phyloP scores from a whole-genome alignment of 1,140 invertebrate species.

The Cyclina sinensis region DNA sequence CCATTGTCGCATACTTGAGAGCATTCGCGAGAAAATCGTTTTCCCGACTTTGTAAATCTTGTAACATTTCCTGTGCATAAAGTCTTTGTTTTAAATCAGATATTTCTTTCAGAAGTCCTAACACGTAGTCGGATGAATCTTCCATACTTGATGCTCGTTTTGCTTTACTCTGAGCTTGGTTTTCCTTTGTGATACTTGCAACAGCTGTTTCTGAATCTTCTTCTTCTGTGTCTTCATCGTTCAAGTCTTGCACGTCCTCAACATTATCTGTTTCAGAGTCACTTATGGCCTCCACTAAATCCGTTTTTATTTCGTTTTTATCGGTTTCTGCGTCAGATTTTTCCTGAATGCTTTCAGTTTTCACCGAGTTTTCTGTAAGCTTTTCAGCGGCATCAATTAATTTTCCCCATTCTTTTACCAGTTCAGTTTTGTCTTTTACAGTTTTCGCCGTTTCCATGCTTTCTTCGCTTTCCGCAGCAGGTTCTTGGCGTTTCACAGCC shows the following conservation, averaged over 20 bases:
- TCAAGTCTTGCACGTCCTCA: background rate
- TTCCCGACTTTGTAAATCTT: constrained; percentile 38
- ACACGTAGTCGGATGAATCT: background rate
- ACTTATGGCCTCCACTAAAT: background rate
- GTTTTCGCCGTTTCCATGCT: background rate
- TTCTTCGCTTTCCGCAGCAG: background rate
- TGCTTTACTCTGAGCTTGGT: constrained; percentile 41
- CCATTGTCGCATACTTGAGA: constrained; percentile 51
- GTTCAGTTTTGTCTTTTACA: constrained; percentile 10
- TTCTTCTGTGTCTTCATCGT: background rate
- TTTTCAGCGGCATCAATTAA: constrained; percentile 23
- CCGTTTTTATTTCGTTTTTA: background rate
- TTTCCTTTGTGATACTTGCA: background rate
- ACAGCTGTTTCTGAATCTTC: background rate
- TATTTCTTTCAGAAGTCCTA: constrained; percentile 37
- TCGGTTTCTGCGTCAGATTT: background rate
- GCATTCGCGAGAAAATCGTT: constrained; percentile 61
- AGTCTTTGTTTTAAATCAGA: constrained; percentile 48
- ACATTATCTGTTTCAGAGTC: background rate
- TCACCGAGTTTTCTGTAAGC: background rate
- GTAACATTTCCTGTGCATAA: constrained; percentile 24
- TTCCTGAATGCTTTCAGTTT: background rate
- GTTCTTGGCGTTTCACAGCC: constrained; percentile 19
- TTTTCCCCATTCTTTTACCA: constrained; percentile 1
- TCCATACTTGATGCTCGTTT: constrained; percentile 44